These are phyloP conservation scores for Rhinoraja longicauda DNA, from an alignment of 2,797 vertebrate species.

Conservation along the genomic window DNA sequence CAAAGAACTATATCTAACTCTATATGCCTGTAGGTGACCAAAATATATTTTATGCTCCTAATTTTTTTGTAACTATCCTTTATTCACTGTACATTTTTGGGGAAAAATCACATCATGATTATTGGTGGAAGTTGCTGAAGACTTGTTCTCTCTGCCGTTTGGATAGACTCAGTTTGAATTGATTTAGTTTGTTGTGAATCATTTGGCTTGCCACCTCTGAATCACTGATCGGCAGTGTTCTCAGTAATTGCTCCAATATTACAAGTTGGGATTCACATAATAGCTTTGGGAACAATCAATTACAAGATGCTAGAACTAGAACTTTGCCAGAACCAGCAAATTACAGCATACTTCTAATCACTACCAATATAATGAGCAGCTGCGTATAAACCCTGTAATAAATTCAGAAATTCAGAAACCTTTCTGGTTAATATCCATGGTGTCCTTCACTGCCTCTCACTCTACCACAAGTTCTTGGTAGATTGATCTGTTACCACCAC, in stretches of 20 bases:
- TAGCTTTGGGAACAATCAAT: neutral
- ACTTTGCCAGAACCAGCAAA: neutral
- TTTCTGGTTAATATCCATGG: neutral
- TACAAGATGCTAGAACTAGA: neutral
- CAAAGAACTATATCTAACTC: too few species aligned
- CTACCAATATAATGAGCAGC: neutral
- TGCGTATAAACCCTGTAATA: neutral
- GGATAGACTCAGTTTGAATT: too few species aligned
- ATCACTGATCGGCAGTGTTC: too few species aligned
- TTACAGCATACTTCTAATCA: neutral
- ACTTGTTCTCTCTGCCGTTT: too few species aligned
- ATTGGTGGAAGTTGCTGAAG: too few species aligned
- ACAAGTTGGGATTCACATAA: neutral
- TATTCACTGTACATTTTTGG: too few species aligned
- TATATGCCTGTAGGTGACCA: too few species aligned
- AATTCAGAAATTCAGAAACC: neutral
- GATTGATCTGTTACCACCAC: neutral
- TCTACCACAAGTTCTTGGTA: neutral
- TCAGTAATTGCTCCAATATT: neutral
- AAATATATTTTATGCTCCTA: too few species aligned
- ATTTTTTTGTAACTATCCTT: too few species aligned
- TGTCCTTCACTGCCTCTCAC: neutral
- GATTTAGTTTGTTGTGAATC: too few species aligned
- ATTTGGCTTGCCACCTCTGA: too few species aligned
- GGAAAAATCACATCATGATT: too few species aligned